Base-by-base conservation (phyloP, 1,140 invertebrate genomes). In the Lepidurus arcticus region DNA sequence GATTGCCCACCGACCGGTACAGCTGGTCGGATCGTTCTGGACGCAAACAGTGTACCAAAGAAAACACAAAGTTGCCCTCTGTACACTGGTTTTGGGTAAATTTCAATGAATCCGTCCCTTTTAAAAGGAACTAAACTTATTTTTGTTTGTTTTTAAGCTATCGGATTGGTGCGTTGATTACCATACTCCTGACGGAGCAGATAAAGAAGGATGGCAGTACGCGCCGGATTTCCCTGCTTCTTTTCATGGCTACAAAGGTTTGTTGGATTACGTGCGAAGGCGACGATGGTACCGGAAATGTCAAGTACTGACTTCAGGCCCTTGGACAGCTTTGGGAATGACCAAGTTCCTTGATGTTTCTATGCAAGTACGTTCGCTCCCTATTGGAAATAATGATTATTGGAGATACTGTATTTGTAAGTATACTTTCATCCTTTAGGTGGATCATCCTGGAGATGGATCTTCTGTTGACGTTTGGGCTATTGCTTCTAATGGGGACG, bases 181-280 rank as follows among this genome's bases (percentile, higher is more conserved):
- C 83, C 91, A 92, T 83, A 91, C 92, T 44, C 91, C 92, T 1
- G 93, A 93, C n/a, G 94, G 94, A 1, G 92, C 93, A 1, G 94
- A 97, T 85, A 88, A 89, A 78, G 93, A 96, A 81, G 95, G 95
- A 3, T 97, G 95, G 95, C 95, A 97, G 84, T 97, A 97, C 86
- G 94, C 94, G 3, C 91, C 93, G 2, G 94, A 97, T 85, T 97
- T 96, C 84, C 93, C 94, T 7, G 89, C 91, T 0, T 89, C 89
- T 34, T 97, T 94, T 85, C 94, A 96, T 84, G 89, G 89, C 0
- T 90, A 91, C 81, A 95, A 95, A 84, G 88, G 92, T 77, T 91
- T 96, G 79, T 95, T 93, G 1, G 95, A 97, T 86, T 94, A 93
- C 83, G 94, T 96, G 0, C 87, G 95, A 78, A 88, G 94, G 42